Conservation (phyloP, 2,113 vertebrate species). For the Plecturocebus donacophilus region DNA sequence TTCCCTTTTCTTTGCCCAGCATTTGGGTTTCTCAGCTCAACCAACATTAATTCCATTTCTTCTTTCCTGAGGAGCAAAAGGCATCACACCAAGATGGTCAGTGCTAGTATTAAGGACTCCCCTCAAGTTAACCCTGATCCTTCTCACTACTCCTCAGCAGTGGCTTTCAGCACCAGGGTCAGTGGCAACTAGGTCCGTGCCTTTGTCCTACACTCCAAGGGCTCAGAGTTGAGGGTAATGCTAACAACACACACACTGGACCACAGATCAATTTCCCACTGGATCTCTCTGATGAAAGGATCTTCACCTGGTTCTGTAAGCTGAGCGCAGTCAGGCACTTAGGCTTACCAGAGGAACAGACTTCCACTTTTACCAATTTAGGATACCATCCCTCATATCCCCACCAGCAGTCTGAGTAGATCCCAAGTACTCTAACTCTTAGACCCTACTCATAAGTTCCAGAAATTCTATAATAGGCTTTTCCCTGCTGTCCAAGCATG, state of each 20-base stretch:
- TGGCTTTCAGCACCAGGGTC: conserved; percentile 47
- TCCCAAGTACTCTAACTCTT: background rate
- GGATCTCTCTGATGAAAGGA: background rate
- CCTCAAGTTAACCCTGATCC: background rate
- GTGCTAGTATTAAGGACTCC: background rate
- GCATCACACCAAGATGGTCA: background rate
- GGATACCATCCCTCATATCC: no score
- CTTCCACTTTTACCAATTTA: background rate
- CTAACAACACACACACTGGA: background rate
- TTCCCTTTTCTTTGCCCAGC: background rate
- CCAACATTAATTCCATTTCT: background rate
- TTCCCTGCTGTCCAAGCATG: background rate
- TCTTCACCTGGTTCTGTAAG: background rate
- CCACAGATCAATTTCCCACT: background rate
- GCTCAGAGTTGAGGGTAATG: background rate
- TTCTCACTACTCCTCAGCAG: background rate
- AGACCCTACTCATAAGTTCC: background rate
- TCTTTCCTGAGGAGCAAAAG: background rate
- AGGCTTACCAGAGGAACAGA: background rate
- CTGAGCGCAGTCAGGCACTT: background rate
- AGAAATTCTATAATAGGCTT: background rate
- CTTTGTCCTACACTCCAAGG: background rate
- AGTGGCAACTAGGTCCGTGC: background rate
- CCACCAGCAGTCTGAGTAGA: background rate
- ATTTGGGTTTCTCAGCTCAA: background rate